Evolutionary conservation across 2,113 vertebrate species (phyloP).

Genomic region (Phalacrocorax brasilianus): DNA sequence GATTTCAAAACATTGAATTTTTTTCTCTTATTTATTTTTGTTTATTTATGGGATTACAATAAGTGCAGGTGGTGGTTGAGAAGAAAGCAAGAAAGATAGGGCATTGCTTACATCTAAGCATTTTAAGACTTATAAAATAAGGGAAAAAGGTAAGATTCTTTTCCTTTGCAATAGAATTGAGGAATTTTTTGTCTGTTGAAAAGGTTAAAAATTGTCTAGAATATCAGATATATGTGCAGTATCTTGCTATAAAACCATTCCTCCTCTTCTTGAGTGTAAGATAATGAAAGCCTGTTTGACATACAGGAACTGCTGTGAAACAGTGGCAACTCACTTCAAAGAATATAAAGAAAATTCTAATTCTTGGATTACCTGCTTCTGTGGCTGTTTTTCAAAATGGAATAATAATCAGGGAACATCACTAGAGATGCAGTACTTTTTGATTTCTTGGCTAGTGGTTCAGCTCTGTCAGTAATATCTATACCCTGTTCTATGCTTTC

Average conservation of each 20-base stretch:
- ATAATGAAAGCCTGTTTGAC: slow-evolving; percentile 20
- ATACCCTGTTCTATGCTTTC: not conserved
- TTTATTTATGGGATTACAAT: slow-evolving; percentile 31
- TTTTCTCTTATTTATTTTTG: slow-evolving; percentile 11
- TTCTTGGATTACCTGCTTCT: slow-evolving; percentile 34
- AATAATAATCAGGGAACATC: slow-evolving; percentile 35
- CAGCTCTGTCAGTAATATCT: not conserved
- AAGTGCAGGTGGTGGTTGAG: not conserved
- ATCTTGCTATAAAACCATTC: not conserved
- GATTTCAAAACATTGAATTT: slow-evolving; percentile 33
- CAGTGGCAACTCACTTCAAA: slow-evolving; percentile 42
- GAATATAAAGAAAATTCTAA: slow-evolving; percentile 19
- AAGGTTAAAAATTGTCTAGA: not conserved
- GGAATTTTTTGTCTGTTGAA: not conserved
- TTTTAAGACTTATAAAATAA: slow-evolving; percentile 47
- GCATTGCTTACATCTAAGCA: slow-evolving; percentile 4
- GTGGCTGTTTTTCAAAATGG: slow-evolving; percentile 11
- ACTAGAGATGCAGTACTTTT: not conserved
- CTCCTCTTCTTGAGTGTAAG: not conserved
- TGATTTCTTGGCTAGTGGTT: slow-evolving; percentile 27
- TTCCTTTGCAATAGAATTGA: slow-evolving; percentile 30
- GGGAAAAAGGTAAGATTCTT: not conserved
- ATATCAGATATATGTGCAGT: not conserved
- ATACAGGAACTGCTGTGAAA: slow-evolving; percentile 11
- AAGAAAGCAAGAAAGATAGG: slow-evolving; percentile 13